phyloP scores from a whole-genome alignment of 2,888 invertebrate species.

The Ernsta delagoae region DNA sequence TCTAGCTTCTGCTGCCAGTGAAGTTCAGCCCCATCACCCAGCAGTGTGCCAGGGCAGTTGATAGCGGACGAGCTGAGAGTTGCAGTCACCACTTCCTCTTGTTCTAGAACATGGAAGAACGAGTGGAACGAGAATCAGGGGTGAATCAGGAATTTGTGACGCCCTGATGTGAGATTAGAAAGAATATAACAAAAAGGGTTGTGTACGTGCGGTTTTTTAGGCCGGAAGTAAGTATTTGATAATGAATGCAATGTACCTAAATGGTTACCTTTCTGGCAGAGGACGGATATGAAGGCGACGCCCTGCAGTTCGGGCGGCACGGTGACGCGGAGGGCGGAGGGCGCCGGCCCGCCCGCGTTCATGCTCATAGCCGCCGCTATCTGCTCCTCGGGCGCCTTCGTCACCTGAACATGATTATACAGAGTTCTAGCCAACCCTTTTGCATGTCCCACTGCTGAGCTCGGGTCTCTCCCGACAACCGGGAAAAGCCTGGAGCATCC shows the following conservation, averaged over 20 bases:
- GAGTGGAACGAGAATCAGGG: too few species aligned
- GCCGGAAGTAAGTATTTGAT: background rate
- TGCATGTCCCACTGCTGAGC: too few species aligned
- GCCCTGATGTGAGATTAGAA: too few species aligned
- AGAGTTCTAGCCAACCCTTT: too few species aligned
- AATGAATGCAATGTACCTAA: conserved; percentile 1
- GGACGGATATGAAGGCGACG: conserved; percentile 97
- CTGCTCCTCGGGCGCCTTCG: conserved; percentile 94
- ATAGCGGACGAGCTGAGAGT: conserved; percentile 91
- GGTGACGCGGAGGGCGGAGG: conserved; percentile 94
- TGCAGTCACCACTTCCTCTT: conserved; percentile 94
- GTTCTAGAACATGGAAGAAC: conserved; percentile 84
- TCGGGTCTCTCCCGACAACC: too few species aligned
- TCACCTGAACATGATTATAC: conserved; percentile 80
- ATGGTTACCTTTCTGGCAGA: conserved; percentile 93
- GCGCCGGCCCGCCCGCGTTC: conserved; percentile 74
- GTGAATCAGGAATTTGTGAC: too few species aligned
- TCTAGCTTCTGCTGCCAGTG: conserved; percentile 99
- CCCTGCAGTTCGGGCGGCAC: conserved; percentile 98
- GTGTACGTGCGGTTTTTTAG: too few species aligned
- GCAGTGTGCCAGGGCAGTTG: conserved; percentile 86
- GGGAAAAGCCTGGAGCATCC: too few species aligned
- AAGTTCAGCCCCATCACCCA: conserved; percentile 87
- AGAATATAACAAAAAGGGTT: too few species aligned
- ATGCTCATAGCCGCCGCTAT: conserved; percentile 75